Percentiles rank a stretch among this genome's conserved stretches.
phyloP scores from a whole-genome alignment of 2,797 vertebrate genomes.

The Pogoniulus pusillus region DNA sequence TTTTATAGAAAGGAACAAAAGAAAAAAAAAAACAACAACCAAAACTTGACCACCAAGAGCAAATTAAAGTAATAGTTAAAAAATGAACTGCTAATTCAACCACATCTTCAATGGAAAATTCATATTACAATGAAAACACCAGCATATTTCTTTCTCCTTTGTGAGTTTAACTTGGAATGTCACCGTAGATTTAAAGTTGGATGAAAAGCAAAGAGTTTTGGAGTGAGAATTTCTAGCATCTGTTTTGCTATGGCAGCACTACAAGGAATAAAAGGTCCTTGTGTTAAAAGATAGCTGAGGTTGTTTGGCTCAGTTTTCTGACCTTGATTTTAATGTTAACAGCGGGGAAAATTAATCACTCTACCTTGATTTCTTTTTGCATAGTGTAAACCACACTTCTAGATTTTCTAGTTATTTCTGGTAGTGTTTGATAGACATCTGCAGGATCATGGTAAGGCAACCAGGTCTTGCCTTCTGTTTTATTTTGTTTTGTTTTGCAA shows the following conservation, averaged over 20 bases:
- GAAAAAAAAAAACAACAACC: background rate
- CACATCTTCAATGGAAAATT: constrained; percentile 59
- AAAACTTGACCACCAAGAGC: constrained; percentile 53
- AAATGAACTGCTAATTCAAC: constrained; percentile 47
- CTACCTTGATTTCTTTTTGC: constrained; percentile 25
- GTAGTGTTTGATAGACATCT: background rate
- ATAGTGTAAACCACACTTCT: constrained; percentile 34
- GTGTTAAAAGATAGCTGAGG: constrained; percentile 54
- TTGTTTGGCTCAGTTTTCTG: constrained; percentile 57
- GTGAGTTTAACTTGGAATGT: constrained; percentile 16
- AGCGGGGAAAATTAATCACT: constrained; percentile 35
- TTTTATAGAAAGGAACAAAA: constrained; percentile 6
- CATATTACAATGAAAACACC: constrained; percentile 40
- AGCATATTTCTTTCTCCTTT: background rate
- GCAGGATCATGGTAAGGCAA: background rate
- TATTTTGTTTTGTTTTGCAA: background rate
- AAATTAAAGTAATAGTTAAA: constrained; percentile 66
- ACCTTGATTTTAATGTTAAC: constrained; percentile 53
- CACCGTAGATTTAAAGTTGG: constrained; percentile 40
- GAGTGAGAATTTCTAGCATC: constrained; percentile 42
- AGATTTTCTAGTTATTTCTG: constrained; percentile 18
- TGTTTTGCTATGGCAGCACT: constrained; percentile 47
- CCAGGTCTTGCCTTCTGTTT: background rate
- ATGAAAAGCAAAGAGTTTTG: constrained; percentile 63
- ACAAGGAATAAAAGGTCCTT: constrained; percentile 34